A percentile compares a stretch with the other conserved stretches of the same genome.
Evolutionary conservation across 1,140 invertebrate species (phyloP).

Genomic region (Aporrectodea caliginosa): DNA sequence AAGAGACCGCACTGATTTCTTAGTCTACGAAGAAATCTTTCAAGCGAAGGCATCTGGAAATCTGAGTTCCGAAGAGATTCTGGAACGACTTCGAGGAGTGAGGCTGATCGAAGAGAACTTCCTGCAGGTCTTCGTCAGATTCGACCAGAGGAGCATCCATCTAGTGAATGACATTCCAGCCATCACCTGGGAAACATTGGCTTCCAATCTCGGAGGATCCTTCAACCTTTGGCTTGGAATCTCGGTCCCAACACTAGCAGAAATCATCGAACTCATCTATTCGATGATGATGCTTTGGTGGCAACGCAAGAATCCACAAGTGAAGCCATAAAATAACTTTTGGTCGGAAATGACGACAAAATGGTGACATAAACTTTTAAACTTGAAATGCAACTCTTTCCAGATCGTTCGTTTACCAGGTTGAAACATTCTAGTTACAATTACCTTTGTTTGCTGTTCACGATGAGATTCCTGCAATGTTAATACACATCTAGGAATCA

Average conservation of each 20-base stretch:
- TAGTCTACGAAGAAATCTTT: background rate
- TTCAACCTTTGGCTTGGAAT: background rate
- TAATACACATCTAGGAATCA: too few relatives aligned
- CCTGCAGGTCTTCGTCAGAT: background rate
- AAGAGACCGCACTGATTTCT: background rate
- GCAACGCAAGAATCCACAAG: background rate
- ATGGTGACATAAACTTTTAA: too few relatives aligned
- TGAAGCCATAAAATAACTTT: background rate
- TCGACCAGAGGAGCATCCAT: background rate
- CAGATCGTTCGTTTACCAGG: too few relatives aligned
- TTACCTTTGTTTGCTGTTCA: too few relatives aligned
- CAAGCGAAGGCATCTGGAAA: background rate
- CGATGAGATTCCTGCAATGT: too few relatives aligned
- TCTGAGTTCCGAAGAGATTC: background rate
- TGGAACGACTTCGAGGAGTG: background rate
- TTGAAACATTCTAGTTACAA: too few relatives aligned
- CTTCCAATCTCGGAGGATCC: background rate
- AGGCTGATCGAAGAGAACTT: background rate
- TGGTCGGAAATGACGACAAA: too few relatives aligned
- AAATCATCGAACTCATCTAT: background rate
- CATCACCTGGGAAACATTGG: background rate
- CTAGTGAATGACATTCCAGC: background rate
- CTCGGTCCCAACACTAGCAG: background rate
- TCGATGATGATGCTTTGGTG: background rate
- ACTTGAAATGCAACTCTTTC: too few relatives aligned